These are phyloP conservation scores for Catajapyx aquilonaris DNA, from an alignment of 1,140 invertebrate genomes.

Conservation along the genomic window DNA sequence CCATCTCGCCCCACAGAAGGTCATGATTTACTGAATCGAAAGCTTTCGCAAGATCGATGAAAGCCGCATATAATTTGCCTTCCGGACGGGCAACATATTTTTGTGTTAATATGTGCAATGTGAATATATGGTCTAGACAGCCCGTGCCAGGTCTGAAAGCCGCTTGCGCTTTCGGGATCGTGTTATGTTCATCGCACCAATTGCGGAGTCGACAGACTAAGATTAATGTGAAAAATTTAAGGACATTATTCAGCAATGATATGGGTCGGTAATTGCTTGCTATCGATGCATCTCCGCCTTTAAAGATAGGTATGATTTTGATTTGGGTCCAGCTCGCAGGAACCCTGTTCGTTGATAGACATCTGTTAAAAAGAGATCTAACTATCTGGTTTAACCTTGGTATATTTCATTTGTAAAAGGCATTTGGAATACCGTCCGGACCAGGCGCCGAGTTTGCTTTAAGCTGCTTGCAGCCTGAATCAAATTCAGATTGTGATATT, in stretches of 20 bases:
- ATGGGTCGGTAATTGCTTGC: constrained; percentile 7
- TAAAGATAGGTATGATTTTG: constrained; percentile 8
- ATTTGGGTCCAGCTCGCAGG: too few species aligned
- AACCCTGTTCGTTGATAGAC: too few species aligned
- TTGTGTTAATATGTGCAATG: constrained; percentile 5
- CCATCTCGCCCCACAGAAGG: constrained; percentile 5
- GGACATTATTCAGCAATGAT: constrained; percentile 3
- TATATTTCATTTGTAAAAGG: too few species aligned
- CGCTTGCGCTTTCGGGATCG: constrained; percentile 6
- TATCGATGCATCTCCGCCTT: constrained; percentile 3
- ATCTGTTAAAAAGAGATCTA: too few species aligned
- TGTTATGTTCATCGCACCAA: constrained; percentile 6
- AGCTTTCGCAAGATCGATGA: constrained; percentile 7
- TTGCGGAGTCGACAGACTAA: background rate
- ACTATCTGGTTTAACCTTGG: too few species aligned
- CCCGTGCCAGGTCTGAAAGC: constrained; percentile 4
- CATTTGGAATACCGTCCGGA: too few species aligned
- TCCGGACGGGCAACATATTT: background rate
- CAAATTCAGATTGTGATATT: too few species aligned
- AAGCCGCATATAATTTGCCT: constrained; percentile 4
- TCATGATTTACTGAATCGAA: constrained; percentile 7
- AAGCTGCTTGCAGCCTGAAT: too few species aligned
- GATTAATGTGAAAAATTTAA: constrained; percentile 6
- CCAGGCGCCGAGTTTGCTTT: too few species aligned
- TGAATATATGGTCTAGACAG: constrained; percentile 7